Evolutionary conservation across 2,888 invertebrate genomes (phyloP).

Genomic region (Poecilus cupreus): DNA sequence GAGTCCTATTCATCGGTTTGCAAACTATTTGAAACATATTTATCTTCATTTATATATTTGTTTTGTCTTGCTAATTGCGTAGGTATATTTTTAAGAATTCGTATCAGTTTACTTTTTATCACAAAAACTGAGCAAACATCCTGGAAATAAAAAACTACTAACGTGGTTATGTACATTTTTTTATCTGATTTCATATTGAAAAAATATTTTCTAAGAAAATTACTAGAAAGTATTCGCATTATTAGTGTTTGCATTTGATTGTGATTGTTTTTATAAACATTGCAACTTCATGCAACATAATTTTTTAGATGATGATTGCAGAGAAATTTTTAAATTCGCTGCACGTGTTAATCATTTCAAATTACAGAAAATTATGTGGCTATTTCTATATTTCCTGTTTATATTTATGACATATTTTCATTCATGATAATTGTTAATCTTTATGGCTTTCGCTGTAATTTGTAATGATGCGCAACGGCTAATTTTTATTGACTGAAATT

Average conservation of each 20-base stretch:
- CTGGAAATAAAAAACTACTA: not conserved
- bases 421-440: not conserved
- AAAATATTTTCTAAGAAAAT: not conserved
- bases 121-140: not conserved
- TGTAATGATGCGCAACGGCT: not conserved
- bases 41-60: not conserved
- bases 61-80: slow-evolving; percentile 8
- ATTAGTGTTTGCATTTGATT: not conserved
- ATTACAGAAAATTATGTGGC: not conserved
- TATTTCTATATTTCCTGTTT: not conserved
- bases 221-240: not conserved
- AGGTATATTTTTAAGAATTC: slow-evolving; percentile 2
- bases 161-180: not conserved
- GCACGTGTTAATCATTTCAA: not conserved
- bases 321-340: not conserved
- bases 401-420: not conserved
- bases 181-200: not conserved
- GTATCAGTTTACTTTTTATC: slow-evolving; percentile 1
- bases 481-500: too few species aligned
- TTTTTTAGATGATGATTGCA: not conserved
- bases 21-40: not conserved
- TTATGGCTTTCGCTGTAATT: not conserved
- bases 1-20: not conserved
- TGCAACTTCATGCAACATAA: not conserved
- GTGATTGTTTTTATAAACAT: not conserved